These are phyloP conservation scores for Ephialtes manifestator DNA, from an alignment of 2,888 invertebrate genomes.

Conservation along the genomic window DNA sequence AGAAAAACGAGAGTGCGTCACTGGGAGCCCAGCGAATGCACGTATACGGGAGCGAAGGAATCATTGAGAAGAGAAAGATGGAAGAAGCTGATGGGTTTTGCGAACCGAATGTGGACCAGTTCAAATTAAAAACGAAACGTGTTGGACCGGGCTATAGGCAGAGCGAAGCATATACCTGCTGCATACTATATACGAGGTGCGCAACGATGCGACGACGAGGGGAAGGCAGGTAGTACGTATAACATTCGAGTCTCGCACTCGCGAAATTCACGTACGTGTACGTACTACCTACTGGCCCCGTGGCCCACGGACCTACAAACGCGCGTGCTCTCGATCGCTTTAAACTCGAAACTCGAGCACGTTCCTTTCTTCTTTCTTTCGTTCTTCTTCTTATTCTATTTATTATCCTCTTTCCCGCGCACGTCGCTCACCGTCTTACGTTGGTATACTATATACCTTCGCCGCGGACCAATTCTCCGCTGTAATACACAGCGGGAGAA, in stretches of 20 bases:
- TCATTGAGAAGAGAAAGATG: constrained; percentile 47
- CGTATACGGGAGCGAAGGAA: constrained; percentile 38
- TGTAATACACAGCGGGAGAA: constrained; percentile 57
- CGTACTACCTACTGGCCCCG: constrained; percentile 77
- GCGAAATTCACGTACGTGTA: constrained; percentile 54
- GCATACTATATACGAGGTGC: constrained; percentile 24
- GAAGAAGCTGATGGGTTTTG: constrained; percentile 66
- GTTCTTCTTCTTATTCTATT: constrained; percentile 34
- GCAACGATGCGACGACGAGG: constrained; percentile 22
- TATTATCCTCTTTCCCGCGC: constrained; percentile 36
- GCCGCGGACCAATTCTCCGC: constrained; percentile 58
- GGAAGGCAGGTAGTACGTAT: constrained; percentile 25
- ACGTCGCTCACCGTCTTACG: constrained; percentile 61
- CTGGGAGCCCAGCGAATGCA: constrained; percentile 24
- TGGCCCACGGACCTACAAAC: constrained; percentile 82
- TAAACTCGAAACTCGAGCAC: constrained; percentile 71
- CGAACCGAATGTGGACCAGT: constrained; percentile 72
- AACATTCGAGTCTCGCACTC: constrained; percentile 56
- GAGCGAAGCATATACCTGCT: neutral
- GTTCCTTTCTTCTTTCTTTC: constrained; percentile 65
- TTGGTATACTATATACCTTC: constrained; percentile 48
- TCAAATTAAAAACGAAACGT: constrained; percentile 73
- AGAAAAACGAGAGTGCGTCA: constrained; percentile 62
- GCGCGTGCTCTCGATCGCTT: constrained; percentile 75
- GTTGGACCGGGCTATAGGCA: constrained; percentile 18